Conservation (phyloP, 92 coral and sea anemone genomes). For the Zoanthus solanderi region DNA sequence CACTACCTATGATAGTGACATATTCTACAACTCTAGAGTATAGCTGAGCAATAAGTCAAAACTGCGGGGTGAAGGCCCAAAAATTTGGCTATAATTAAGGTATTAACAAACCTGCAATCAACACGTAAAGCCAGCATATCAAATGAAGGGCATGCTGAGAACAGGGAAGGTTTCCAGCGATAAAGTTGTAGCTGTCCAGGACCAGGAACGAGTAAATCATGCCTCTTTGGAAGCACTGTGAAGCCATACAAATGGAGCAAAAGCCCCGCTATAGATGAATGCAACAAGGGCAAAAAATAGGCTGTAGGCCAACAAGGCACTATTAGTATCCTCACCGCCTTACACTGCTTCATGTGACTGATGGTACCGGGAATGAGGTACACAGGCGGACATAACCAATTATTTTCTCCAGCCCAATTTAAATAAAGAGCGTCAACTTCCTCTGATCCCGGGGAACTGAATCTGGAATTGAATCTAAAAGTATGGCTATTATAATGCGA, state of each 20-base stretch:
- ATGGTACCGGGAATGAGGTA: conserved; percentile 1
- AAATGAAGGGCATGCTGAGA: conserved; percentile 22
- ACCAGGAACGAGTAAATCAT: conserved; percentile 37
- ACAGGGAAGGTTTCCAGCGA: neutral
- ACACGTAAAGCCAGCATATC: conserved; percentile 26
- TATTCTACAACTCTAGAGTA: neutral
- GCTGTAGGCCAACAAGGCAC: conserved; percentile 2
- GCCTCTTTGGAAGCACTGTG: conserved; percentile 14
- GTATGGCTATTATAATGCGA: conserved; percentile 3
- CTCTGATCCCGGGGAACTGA: neutral
- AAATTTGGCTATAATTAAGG: neutral
- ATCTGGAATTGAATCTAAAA: conserved; percentile 17
- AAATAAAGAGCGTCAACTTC: conserved; percentile 7
- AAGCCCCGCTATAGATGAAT: neutral
- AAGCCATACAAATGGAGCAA: neutral
- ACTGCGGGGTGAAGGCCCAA: neutral
- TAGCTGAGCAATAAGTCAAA: neutral
- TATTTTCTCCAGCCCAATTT: neutral
- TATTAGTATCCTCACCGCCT: conserved; percentile 20
- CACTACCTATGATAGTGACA: neutral
- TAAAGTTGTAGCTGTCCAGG: conserved; percentile 32
- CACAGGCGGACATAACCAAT: neutral
- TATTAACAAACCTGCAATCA: conserved; percentile 15
- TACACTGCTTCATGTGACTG: conserved; percentile 2
- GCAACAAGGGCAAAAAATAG: conserved; percentile 11